Conservation (phyloP, 2,113 vertebrate species). For the Prietella phreatophila region DNA sequence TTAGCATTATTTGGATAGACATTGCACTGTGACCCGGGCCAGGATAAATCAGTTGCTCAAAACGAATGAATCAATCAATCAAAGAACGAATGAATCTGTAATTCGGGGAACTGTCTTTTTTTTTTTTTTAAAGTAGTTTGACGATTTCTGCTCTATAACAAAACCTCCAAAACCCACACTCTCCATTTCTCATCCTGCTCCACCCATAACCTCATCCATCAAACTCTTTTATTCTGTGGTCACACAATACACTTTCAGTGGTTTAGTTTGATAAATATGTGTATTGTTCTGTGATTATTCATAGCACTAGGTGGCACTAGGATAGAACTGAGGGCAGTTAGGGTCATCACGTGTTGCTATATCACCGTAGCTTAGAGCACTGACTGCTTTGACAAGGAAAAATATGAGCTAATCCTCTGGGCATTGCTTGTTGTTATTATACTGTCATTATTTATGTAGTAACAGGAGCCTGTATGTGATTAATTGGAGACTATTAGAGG, state of each 20-base stretch:
- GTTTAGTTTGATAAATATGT: constrained; percentile 71
- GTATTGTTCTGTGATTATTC: constrained; percentile 76
- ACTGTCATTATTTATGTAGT: constrained; percentile 70
- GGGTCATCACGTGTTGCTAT: constrained; percentile 62
- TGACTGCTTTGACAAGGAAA: constrained; percentile 68
- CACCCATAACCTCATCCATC: constrained; percentile 19
- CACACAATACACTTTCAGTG: constrained; percentile 51
- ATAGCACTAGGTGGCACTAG: constrained; percentile 71
- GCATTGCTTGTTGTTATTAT: constrained; percentile 70
- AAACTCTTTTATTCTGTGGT: constrained; percentile 47
- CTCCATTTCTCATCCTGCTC: background rate
- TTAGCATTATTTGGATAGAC: background rate
- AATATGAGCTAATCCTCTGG: constrained; percentile 68
- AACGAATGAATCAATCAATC: background rate
- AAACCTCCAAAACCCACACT: background rate
- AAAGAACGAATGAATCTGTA: background rate
- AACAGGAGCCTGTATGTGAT: constrained; percentile 62
- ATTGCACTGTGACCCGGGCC: background rate
- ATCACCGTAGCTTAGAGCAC: constrained; percentile 68
- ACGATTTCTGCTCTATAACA: background rate
- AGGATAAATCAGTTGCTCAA: background rate
- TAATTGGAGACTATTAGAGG: constrained; percentile 69
- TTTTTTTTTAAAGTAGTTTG: background rate
- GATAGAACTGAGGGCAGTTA: constrained; percentile 65
- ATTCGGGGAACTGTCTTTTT: background rate